Conservation (phyloP, 2,888 invertebrate genomes). For the Automeris io region DNA sequence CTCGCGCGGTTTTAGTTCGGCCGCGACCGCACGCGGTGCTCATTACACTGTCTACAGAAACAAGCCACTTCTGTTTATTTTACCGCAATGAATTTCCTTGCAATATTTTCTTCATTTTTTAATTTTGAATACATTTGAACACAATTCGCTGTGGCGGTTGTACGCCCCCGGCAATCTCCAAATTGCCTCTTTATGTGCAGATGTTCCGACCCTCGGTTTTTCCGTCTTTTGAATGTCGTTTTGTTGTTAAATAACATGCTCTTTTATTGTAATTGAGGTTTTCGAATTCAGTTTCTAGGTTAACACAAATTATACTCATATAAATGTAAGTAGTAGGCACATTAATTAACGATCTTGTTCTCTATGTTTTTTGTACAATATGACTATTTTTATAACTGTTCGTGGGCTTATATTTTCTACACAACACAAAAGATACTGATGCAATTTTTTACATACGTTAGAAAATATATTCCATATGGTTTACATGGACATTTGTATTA, state of each 20-base stretch:
- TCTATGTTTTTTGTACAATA: no score
- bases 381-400: no score
- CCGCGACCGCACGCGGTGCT: background rate
- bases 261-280: slow-evolving; percentile 68
- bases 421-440: no score
- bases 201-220: slow-evolving; percentile 75
- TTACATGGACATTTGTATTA: no score
- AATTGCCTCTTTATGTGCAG: slow-evolving; percentile 78
- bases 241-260: slow-evolving; percentile 74
- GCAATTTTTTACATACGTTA: no score
- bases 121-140: slow-evolving; percentile 75
- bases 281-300: slow-evolving; percentile 46
- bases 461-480: no score
- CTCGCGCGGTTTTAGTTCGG: background rate
- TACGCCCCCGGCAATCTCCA: slow-evolving; percentile 75
- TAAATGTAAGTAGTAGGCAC: no score
- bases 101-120: slow-evolving; percentile 70
- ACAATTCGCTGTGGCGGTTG: slow-evolving; percentile 69
- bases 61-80: slow-evolving; percentile 71
- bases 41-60: slow-evolving; percentile 30
- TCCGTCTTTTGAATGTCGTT: slow-evolving; percentile 76
- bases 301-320: slow-evolving; percentile 21
- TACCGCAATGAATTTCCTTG: slow-evolving; percentile 70
- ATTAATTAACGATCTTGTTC: no score
- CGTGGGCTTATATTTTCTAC: no score